phyloP scores from a whole-genome alignment of 2,113 vertebrate genomes.

The Physeter macrocephalus region DNA sequence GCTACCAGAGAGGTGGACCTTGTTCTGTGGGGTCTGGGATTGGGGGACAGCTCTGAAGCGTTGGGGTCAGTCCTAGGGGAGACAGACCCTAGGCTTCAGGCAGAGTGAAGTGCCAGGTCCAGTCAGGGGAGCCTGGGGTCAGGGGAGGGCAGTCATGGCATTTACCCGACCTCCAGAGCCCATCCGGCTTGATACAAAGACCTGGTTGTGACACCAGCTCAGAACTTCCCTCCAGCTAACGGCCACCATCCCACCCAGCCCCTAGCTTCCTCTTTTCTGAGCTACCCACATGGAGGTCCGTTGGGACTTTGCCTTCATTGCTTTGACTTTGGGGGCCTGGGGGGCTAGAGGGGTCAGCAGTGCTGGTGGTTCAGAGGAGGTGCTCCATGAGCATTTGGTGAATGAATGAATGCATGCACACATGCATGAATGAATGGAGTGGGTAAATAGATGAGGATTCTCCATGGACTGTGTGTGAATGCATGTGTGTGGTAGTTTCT shows the following conservation, averaged over 20 bases:
- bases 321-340: neutral
- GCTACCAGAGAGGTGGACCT: neutral
- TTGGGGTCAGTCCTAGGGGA: neutral
- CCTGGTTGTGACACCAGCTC: slow-evolving; percentile 48
- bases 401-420: neutral
- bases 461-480: neutral
- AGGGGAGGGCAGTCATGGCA: neutral
- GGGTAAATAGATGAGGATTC: neutral
- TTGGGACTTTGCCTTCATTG: neutral
- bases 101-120: neutral
- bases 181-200: neutral
- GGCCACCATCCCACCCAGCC: neutral
- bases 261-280: slow-evolving; percentile 55
- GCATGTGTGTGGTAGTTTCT: neutral
- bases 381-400: neutral
- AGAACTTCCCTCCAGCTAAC: slow-evolving; percentile 15
- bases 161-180: slow-evolving; percentile 2
- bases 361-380: neutral
- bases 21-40: neutral
- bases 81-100: neutral
- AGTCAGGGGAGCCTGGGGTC: neutral
- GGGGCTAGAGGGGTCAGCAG: neutral
- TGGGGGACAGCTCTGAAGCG: neutral
- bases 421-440: neutral
- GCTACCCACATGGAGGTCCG: neutral